Evolutionary conservation across 2,797 vertebrate genomes (phyloP).

Genomic region (Orestias chungarensis): DNA sequence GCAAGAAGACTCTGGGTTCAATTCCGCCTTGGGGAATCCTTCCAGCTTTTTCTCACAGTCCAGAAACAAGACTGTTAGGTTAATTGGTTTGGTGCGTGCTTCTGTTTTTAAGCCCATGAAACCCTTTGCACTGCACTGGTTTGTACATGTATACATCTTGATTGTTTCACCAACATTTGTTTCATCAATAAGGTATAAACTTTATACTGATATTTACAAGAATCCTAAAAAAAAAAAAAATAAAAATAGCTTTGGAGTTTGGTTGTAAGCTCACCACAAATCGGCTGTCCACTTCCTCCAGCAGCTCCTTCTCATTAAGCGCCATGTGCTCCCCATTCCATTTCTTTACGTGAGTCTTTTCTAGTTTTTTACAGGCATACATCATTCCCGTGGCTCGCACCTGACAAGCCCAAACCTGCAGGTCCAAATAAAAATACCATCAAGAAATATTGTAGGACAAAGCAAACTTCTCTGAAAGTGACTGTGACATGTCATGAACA

Average conservation of each 20-base stretch:
- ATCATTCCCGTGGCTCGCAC: constrained; percentile 85
- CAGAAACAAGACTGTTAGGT: no score
- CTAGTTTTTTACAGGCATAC: constrained; percentile 91
- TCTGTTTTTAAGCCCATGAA: no score
- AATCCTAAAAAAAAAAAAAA: no score
- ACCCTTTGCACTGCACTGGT: not conserved
- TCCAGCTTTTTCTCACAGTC: no score
- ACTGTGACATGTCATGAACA: not conserved
- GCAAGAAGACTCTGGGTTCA: no score
- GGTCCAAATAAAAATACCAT: not conserved
- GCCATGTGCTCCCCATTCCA: constrained; percentile 84
- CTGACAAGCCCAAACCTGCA: constrained; percentile 87
- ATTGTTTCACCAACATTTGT: not conserved
- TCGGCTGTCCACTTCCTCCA: constrained; percentile 85
- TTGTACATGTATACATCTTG: not conserved
- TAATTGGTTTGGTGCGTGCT: no score
- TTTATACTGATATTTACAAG: not conserved
- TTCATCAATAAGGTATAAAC: not conserved
- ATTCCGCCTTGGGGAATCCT: no score
- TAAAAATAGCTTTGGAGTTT: not conserved
- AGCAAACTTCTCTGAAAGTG: not conserved
- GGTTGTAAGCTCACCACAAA: constrained; percentile 81
- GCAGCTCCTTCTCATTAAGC: constrained; percentile 87
- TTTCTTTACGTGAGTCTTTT: constrained; percentile 89
- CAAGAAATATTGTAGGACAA: not conserved